Percentiles rank a stretch among this genome's conserved stretches.
These are phyloP conservation scores for Acanthosepion pharaonis DNA, from an alignment of 2,888 invertebrate genomes.

Conservation along the genomic window DNA sequence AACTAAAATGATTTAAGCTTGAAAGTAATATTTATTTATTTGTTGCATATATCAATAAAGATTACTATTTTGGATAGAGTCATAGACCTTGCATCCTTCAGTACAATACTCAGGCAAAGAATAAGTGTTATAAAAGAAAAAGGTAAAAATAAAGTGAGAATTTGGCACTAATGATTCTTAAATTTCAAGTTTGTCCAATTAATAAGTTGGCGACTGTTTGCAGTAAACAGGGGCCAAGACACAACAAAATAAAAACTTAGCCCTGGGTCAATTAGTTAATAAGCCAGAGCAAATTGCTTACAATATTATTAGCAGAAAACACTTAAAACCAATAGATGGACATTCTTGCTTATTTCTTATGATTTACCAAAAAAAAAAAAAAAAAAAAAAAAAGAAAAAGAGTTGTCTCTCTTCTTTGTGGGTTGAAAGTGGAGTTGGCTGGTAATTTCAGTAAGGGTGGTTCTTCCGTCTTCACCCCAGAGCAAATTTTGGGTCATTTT, in stretches of 20 bases:
- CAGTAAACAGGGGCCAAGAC: neutral
- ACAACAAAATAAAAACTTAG: conserved; percentile 5
- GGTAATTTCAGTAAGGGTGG: neutral
- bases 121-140: neutral
- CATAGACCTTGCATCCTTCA: neutral
- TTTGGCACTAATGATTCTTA: neutral
- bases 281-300: neutral
- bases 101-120: neutral
- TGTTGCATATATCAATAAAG: neutral
- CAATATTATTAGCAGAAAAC: conserved; percentile 23
- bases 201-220: neutral
- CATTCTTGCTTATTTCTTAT: neutral
- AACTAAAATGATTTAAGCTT: too few species aligned
- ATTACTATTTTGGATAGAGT: neutral
- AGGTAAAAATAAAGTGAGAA: neutral
- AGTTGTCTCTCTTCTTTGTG: neutral
- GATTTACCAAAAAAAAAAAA: neutral
- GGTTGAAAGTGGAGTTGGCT: neutral
- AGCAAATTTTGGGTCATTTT: neutral
- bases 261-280: neutral
- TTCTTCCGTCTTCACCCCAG: neutral
- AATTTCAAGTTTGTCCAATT: conserved; percentile 21
- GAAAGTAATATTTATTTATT: too few species aligned
- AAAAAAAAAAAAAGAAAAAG: neutral
- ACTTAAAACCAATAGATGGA: neutral